A percentile compares a stretch with the other conserved stretches of the same genome.
These are phyloP conservation scores for Cephus runcator DNA, from an alignment of 2,888 invertebrate genomes.

Conservation along the genomic window DNA sequence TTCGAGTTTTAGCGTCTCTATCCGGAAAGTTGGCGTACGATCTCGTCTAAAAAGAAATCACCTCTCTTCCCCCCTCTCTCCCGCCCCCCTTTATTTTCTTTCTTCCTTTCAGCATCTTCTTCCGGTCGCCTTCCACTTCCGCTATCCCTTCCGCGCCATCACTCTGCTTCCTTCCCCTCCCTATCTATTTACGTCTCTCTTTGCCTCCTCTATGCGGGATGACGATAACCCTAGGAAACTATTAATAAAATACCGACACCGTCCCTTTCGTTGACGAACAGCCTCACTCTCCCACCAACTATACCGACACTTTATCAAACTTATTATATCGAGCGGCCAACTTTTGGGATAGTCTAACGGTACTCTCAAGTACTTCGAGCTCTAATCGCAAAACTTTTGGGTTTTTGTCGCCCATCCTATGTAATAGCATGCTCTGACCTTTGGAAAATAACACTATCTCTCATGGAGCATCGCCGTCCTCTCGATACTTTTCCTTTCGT, in stretches of 20 bases:
- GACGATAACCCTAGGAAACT: conserved; percentile 29
- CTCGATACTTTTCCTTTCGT: neutral
- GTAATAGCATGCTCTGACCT: conserved; percentile 1
- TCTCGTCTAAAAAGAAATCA: neutral
- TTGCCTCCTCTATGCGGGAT: neutral
- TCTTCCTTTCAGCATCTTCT: neutral
- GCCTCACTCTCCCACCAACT: conserved; percentile 19
- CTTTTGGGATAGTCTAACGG: conserved; percentile 21
- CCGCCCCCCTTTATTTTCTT: neutral
- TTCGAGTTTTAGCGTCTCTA: conserved; percentile 23
- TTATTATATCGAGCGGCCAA: conserved; percentile 35
- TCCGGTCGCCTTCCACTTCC: neutral
- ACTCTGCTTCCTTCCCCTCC: neutral
- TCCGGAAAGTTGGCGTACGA: conserved; percentile 4
- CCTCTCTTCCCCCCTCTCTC: no score
- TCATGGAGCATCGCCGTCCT: neutral
- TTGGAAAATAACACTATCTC: conserved; percentile 2
- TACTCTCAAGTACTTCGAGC: conserved; percentile 9
- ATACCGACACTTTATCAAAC: conserved; percentile 41
- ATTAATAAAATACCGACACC: conserved; percentile 33
- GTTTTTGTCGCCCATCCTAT: conserved; percentile 12
- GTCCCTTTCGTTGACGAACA: conserved; percentile 33
- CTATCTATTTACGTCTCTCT: neutral
- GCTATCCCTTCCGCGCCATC: neutral
- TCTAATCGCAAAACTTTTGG: conserved; percentile 35